Evolutionary conservation across 2,888 invertebrate species (phyloP).

Genomic region (Agonopterix alstromeriana): DNA sequence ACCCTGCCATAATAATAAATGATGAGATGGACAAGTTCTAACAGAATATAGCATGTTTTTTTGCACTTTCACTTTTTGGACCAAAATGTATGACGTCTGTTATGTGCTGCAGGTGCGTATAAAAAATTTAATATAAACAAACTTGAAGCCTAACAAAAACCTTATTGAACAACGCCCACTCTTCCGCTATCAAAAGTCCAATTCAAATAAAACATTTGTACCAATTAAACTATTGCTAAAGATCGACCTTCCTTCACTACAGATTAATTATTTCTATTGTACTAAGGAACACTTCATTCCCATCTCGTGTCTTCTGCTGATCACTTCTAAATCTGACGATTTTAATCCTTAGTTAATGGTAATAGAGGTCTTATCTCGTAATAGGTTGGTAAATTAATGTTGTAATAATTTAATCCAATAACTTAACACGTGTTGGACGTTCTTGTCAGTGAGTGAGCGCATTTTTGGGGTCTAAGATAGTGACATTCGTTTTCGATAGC

Average conservation of each 20-base stretch:
- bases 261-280: conserved; percentile 61
- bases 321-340: neutral
- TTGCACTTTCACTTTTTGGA: too few species aligned
- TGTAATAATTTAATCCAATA: conserved; percentile 35
- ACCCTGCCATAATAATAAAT: too few species aligned
- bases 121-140: too few species aligned
- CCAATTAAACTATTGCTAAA: conserved; percentile 49
- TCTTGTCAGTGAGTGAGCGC: conserved; percentile 25
- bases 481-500: neutral
- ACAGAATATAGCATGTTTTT: too few species aligned
- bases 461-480: conserved; percentile 14
- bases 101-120: too few species aligned
- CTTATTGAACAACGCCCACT: conserved; percentile 21
- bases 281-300: conserved; percentile 22
- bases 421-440: conserved; percentile 28
- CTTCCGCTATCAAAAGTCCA: conserved; percentile 16
- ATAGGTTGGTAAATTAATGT: conserved; percentile 3
- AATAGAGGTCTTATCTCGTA: neutral
- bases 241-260: conserved; percentile 37
- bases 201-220: conserved; percentile 28
- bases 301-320: neutral
- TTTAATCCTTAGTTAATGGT: conserved; percentile 8
- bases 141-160: conserved; percentile 12
- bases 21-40: too few species aligned
- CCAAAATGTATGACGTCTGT: too few species aligned